Evolutionary conservation across 2,797 vertebrate species (phyloP).

Genomic region (Diceros bicornis): DNA sequence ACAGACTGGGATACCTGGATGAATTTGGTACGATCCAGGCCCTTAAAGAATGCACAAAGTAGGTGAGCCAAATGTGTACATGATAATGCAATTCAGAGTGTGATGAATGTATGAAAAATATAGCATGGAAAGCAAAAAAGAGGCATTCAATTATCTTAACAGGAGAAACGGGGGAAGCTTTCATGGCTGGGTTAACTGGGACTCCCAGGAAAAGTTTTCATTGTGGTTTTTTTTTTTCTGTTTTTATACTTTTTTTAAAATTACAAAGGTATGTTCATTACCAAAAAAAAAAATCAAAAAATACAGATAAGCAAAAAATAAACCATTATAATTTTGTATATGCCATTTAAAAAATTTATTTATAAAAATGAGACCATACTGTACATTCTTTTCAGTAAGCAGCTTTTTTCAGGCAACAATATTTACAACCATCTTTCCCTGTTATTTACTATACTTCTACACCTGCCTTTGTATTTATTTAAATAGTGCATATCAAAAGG

Average conservation of each 20-base stretch:
- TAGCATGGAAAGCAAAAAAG: not conserved
- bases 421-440: not conserved
- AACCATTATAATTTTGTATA: constrained; percentile 35
- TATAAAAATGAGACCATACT: constrained; percentile 52
- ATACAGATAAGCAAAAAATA: constrained; percentile 26
- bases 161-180: not conserved
- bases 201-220: constrained; percentile 1
- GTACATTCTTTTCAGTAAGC: constrained; percentile 31
- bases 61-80: constrained; percentile 5
- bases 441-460: constrained; percentile 40
- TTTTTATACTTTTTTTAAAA: constrained; percentile 2
- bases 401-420: constrained; percentile 49
- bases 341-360: constrained; percentile 59
- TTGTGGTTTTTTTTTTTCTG: not conserved
- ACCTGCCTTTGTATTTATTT: constrained; percentile 43
- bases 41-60: not conserved
- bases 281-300: constrained; percentile 36
- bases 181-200: not conserved
- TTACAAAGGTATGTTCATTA: constrained; percentile 13
- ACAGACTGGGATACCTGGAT: not conserved
- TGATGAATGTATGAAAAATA: not conserved
- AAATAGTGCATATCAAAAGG: not conserved
- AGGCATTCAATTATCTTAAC: constrained; percentile 1
- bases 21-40: not conserved
- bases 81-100: not conserved